Percentiles rank a stretch among this genome's conserved stretches.
Conservation (phyloP, 2,888 invertebrate species). For the Axea sp. region DNA sequence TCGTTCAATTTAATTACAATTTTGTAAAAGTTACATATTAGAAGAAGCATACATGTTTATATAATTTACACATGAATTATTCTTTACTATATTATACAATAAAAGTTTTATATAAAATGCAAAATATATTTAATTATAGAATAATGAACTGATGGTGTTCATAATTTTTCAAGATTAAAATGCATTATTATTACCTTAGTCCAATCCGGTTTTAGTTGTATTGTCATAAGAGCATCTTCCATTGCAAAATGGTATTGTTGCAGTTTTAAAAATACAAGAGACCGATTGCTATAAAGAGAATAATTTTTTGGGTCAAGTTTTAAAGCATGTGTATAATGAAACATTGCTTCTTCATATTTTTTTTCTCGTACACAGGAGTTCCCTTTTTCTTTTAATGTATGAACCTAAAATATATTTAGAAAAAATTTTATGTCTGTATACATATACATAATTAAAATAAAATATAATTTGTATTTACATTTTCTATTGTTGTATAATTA, state of each 20-base stretch:
- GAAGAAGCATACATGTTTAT: too few species aligned
- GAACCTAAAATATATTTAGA: slow-evolving; percentile 65
- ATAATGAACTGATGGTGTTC: too few species aligned
- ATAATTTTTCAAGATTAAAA: too few species aligned
- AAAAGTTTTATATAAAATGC: too few species aligned
- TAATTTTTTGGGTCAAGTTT: slow-evolving; percentile 86
- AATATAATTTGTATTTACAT: too few species aligned
- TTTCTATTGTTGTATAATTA: too few species aligned
- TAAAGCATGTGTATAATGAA: slow-evolving; percentile 90
- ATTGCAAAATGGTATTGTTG: slow-evolving; percentile 88
- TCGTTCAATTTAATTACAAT: too few species aligned
- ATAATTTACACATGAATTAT: too few species aligned
- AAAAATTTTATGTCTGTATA: not conserved
- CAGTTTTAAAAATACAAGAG: slow-evolving; percentile 88
- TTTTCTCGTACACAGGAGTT: slow-evolving; percentile 87
- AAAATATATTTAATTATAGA: too few species aligned
- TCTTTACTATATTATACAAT: too few species aligned
- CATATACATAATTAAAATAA: too few species aligned
- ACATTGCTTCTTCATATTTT: slow-evolving; percentile 87
- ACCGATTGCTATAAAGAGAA: slow-evolving; percentile 88
- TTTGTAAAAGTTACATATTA: too few species aligned
- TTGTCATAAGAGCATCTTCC: slow-evolving; percentile 89
- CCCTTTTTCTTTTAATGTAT: slow-evolving; percentile 84
- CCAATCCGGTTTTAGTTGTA: slow-evolving; percentile 87
- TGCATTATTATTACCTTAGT: slow-evolving; percentile 88